Evolutionary conservation across 2,797 vertebrate species (phyloP).

Genomic region (Sebastes iracundus): DNA sequence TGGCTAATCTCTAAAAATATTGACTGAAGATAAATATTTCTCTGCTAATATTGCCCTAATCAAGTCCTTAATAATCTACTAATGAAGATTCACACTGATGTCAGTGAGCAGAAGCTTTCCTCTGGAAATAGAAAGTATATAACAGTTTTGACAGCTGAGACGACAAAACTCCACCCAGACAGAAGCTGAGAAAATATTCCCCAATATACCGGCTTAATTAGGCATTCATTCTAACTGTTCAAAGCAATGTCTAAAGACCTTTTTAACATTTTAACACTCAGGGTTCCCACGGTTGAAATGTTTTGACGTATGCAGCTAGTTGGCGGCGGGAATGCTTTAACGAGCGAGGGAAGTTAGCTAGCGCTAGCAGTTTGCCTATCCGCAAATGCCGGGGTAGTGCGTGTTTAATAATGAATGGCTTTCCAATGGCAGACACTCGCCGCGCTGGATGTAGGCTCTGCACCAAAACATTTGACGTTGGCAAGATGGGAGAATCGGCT

Average conservation of each 20-base stretch:
- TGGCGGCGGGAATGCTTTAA: background rate
- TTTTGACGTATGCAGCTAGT: too few relatives aligned
- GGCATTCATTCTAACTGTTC: too few relatives aligned
- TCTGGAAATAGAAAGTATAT: background rate
- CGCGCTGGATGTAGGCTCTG: too few relatives aligned
- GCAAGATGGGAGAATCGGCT: too few relatives aligned
- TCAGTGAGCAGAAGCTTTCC: background rate
- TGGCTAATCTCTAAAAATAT: conserved; percentile 24
- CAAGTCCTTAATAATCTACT: conserved; percentile 13
- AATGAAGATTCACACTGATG: conserved; percentile 6
- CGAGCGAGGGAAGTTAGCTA: background rate
- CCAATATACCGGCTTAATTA: background rate
- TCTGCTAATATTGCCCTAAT: conserved; percentile 7
- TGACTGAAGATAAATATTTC: conserved; percentile 22
- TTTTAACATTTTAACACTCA: too few relatives aligned
- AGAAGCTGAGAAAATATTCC: conserved; percentile 6
- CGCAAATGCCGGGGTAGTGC: background rate
- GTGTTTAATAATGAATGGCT: background rate
- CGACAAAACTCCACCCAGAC: background rate
- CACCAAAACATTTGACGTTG: too few relatives aligned
- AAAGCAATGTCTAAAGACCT: too few relatives aligned
- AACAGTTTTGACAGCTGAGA: background rate
- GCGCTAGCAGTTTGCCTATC: background rate
- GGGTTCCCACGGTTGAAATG: too few relatives aligned
- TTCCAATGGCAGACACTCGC: too few relatives aligned